Base-by-base conservation (phyloP, 2,797 vertebrate genomes). In the Botia kubotai region DNA sequence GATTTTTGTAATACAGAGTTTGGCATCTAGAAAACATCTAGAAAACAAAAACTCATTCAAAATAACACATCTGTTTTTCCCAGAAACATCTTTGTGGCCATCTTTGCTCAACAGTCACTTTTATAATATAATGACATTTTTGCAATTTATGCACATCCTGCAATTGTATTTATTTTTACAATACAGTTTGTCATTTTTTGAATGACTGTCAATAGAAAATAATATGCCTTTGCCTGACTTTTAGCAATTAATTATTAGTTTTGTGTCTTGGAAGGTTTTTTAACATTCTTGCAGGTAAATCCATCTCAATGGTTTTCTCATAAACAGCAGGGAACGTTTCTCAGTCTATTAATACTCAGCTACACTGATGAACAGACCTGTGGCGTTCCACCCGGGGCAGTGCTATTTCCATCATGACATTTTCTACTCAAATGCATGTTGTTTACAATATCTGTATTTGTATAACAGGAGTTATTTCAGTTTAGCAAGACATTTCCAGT, bases 321-420 rank as follows among this genome's bases (percentile, higher is more conserved):
- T 39, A 62, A 75, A 46, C 77, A 83, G 71, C 66, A 71, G 66
- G 72, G 36, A 29, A 58, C 72, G 33, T 75, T 69, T 68, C 46
- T 55, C 43, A 62, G 39, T 26, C 23, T 55, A 62, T 70, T 57
- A 79, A 70, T 75, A 57, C 48, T 16, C 21, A 63, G 17, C 57
- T 16, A 26, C 14, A 8, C 19, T 69, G 46, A 57, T 74, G 69
- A 63, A 75, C 75, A 71, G 48, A 43, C 77, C 66, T 62, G 48
- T 69, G 16, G 65, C 16, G 72, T 53, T 60, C 19, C 73, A 72
- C 50, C 33, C 75, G 21, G 17, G 66, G 68, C 33, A 55, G 13
- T 0, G 43, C 43, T 46, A 11, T 46, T 55, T 74, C 39, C 23
- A 74, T 75, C 72, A 75, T 48, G 66, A 79, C 53, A 79, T 26